Conservation (phyloP, 1,140 invertebrate species). For the Mercenaria mercenaria region DNA sequence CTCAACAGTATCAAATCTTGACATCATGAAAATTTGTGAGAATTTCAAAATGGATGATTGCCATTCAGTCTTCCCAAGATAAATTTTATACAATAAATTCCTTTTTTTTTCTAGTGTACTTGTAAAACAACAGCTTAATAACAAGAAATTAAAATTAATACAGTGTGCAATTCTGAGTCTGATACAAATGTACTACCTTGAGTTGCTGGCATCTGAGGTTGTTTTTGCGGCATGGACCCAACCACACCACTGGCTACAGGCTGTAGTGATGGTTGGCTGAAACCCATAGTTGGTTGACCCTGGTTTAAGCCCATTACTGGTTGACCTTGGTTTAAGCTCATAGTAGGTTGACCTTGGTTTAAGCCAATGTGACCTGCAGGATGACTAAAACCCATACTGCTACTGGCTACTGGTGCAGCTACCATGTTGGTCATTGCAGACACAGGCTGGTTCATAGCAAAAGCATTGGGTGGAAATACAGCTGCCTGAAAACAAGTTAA, state of each 20-base stretch:
- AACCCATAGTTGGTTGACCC: slow-evolving; percentile 11
- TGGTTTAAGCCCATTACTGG: slow-evolving; percentile 18
- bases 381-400: neutral
- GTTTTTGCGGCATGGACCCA: neutral
- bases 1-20: too few relatives aligned
- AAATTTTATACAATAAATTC: too few relatives aligned
- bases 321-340: neutral
- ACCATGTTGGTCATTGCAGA: neutral
- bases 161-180: too few relatives aligned
- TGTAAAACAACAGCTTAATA: too few relatives aligned
- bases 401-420: neutral
- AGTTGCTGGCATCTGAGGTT: neutral
- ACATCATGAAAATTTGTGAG: too few relatives aligned
- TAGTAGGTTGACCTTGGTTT: neutral
- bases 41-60: too few relatives aligned
- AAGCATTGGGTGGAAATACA: slow-evolving; percentile 22
- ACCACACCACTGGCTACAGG: neutral
- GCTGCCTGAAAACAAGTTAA: neutral
- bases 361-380: slow-evolving; percentile 12
- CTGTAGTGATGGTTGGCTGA: neutral
- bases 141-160: too few relatives aligned
- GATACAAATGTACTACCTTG: too few relatives aligned
- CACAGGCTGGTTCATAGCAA: slow-evolving; percentile 22
- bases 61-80: too few relatives aligned
- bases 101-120: too few relatives aligned